Evolutionary conservation across 2,888 invertebrate species (phyloP).

Genomic region (Venustoraphidia nigricollis): DNA sequence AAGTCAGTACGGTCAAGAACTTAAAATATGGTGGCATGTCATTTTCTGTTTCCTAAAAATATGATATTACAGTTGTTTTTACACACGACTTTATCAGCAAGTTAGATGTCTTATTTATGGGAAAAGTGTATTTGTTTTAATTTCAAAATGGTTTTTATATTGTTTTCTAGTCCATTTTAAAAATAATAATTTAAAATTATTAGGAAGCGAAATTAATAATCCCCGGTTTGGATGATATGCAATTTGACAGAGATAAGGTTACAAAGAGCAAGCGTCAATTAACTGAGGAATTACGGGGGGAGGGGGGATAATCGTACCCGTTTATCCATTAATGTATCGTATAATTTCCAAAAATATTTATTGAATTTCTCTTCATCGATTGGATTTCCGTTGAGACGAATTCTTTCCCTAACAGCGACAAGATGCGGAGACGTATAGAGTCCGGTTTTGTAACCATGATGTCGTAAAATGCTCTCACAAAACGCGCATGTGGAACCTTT

Average conservation of each 20-base stretch:
- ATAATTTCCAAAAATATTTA: slow-evolving; percentile 68
- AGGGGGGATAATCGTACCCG: slow-evolving; percentile 23
- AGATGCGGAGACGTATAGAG: slow-evolving; percentile 95
- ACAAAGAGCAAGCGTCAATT: neutral
- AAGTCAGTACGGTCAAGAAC: slow-evolving; percentile 84
- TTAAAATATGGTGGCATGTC: slow-evolving; percentile 91
- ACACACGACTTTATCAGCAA: slow-evolving; percentile 1
- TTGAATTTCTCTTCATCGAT: slow-evolving; percentile 60
- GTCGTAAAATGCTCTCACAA: slow-evolving; percentile 74
- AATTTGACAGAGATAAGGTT: neutral
- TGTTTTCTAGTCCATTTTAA: no score
- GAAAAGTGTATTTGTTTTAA: slow-evolving; percentile 8
- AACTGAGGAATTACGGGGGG: neutral
- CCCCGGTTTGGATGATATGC: no score
- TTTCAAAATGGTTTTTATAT: no score
- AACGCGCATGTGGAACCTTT: slow-evolving; percentile 94
- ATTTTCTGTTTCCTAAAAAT: slow-evolving; percentile 33
- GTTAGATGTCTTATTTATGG: slow-evolving; percentile 22
- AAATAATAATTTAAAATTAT: no score
- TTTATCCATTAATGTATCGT: slow-evolving; percentile 36
- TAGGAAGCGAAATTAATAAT: no score
- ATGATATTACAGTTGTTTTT: neutral
- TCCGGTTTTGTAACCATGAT: slow-evolving; percentile 76
- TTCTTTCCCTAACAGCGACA: slow-evolving; percentile 78
- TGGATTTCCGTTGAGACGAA: slow-evolving; percentile 72